Evolutionary conservation across 2,113 vertebrate species (phyloP), one percentile per base, ranked within the genome.

Genomic region (Chascanopsetta lugubris): DNA sequence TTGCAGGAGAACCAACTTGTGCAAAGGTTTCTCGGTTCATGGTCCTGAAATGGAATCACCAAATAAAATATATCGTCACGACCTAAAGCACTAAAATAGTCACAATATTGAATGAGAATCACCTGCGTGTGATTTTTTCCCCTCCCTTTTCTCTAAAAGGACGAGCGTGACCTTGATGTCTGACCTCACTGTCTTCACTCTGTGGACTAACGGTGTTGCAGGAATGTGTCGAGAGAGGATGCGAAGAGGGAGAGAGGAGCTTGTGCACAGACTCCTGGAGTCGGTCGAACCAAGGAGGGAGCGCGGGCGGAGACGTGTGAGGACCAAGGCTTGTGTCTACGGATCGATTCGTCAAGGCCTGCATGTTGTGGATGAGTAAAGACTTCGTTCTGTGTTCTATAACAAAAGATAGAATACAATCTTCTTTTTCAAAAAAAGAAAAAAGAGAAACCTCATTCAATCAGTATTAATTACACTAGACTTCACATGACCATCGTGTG

Each of bases 341-440:
- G 30, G 53, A 68, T 72, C 60, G 45, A 64, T 59, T 73, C n/a
- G n/a, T n/a, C 78, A 57, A 87, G 72, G 78, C 76, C 79, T 63
- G 68, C 63, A 26, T 73, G 47, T 76, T 78, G 45, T 38, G 22
- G 62, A 53, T 51, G 75, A 61, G 66, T 77, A 68, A 72, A 69
- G 47, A 54, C 68, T 69, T 79, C 63, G 67, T 49, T 79, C 59
- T 74, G 56, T 80, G 63, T 85, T 42, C 25, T 38, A 83, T 80
- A 89, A 77, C 71, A 85, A 87, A 89, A 79, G 62, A 79, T 67
- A 79, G 9, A 77, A 77, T 87, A 85, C 80, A 85, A 84, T 88
- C 83, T 65, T 40, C 61, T 62, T 64, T 54, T 74, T 68, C 17
- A 25, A 40, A 6, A 6, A 5, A 57, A 40, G 53, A 40, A 70